Base-by-base conservation (phyloP, 2,797 vertebrate genomes). In the Muscicapa striata region DNA sequence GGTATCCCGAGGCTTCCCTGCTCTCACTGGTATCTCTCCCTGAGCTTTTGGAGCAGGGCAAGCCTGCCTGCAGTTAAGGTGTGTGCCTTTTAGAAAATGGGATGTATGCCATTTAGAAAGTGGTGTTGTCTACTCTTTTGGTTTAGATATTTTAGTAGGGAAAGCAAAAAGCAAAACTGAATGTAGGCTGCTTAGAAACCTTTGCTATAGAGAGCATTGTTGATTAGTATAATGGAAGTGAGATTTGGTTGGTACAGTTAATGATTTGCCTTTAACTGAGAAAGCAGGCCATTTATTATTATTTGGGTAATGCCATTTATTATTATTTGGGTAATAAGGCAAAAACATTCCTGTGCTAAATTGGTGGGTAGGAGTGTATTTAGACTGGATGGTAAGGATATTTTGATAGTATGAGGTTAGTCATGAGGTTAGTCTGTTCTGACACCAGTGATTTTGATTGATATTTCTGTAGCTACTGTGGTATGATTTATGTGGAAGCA, bases 241-340 rank as follows among this genome's bases (percentile, higher is more conserved):
- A 52, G 38, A 27, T 23, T 59, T 81, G 22, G 9, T 27, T 55
- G 36, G 10, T 40, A 21, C 2, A 5, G 68, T 64, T 67, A 43
- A 16, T 40, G 6, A 34, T 66, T 68, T 58, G 17, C 27, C 16
- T 82, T 30, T 73, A 64, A 48, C 19, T 69, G 19, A 36, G 36
- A 88, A 83, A 90, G 15, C 17, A 76, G 75, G 9, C 8, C 57
- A 17, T 59, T 87, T 43, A 40, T 62, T 80, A 48, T 63, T 88
- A 70, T 77, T 80, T 95, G 52, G 13, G n/a, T 83, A 70, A 40
- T 63, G 9, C 8, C 57, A 17, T 59, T 87, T 43, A 40, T 62
- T 80, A 48, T 63, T 88, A 70, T 77, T 80, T 95, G 52, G 13
- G n/a, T 83, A 70, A 40, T 63, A 80, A 48, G 32, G 15, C 40